These are phyloP conservation scores for Eupithecia subumbrata DNA, from an alignment of 2,888 invertebrate genomes.

Conservation along the genomic window DNA sequence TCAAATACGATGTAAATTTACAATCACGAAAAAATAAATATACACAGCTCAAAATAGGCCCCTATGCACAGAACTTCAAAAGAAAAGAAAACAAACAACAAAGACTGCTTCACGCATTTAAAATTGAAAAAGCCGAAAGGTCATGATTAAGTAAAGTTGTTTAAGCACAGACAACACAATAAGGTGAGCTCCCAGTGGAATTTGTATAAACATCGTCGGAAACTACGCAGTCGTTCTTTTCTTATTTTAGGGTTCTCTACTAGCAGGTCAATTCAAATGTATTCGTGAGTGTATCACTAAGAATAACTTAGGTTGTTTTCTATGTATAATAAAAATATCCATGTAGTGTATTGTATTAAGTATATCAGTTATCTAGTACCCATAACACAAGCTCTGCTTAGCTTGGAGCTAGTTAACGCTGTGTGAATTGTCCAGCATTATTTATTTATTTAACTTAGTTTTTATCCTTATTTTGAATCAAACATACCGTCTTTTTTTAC, in stretches of 20 bases:
- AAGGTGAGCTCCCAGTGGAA: conserved; percentile 21
- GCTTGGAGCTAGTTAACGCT: too few relatives aligned
- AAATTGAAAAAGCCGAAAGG: conserved; percentile 30
- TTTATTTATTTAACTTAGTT: too few relatives aligned
- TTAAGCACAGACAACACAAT: conserved; percentile 25
- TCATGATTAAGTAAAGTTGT: conserved; percentile 26
- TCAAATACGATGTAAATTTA: neutral
- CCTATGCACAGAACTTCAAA: conserved; percentile 7
- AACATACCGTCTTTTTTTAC: too few relatives aligned
- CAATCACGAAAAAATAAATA: neutral
- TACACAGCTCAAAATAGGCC: neutral
- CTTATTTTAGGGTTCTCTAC: conserved; percentile 3
- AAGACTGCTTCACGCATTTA: conserved; percentile 14
- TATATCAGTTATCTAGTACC: too few relatives aligned
- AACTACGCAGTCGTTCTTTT: conserved; percentile 16
- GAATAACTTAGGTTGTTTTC: too few relatives aligned
- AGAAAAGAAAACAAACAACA: conserved; percentile 13
- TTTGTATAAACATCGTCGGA: conserved; percentile 21
- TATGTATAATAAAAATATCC: too few relatives aligned
- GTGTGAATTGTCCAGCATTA: too few relatives aligned
- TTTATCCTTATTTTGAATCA: too few relatives aligned
- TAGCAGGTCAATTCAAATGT: too few relatives aligned
- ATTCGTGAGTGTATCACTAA: too few relatives aligned
- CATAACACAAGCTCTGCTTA: too few relatives aligned
- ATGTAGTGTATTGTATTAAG: too few relatives aligned